Base-by-base conservation (phyloP, 2,113 vertebrate genomes). In the Haplochromis vanheusdeni region DNA sequence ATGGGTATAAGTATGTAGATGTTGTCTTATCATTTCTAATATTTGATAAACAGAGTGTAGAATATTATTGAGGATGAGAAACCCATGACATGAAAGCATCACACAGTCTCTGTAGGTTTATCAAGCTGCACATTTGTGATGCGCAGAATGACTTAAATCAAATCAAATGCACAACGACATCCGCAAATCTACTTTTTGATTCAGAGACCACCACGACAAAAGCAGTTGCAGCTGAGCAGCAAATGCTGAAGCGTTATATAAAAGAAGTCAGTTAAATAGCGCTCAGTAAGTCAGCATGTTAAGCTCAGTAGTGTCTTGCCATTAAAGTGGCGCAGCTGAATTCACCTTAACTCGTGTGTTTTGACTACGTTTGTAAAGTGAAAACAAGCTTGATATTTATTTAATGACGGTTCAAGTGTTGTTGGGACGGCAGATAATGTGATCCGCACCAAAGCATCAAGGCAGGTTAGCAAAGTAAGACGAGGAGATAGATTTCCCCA, bases 361-460 rank as follows among this genome's bases (percentile, higher is more conserved):
- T 73, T 89, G 40, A 70, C 52, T 33, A n/a, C 56, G 33, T 56
- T 26, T 51, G 42, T 83, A 47, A 84, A 86, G 82, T 77, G 77
- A 91, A 94, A 89, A 88, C 91, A 92, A 87, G 55, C 89, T 81
- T 62, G 47, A 91, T 94, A 80, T 92, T 91, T 93, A 90, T 94
- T 95, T 91, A 84, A 92, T 91, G 94, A 70, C 2, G 80, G 80
- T 82, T 90, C 83, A 91, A 84, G 65, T 89, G 82, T 70, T 82
- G 56, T 89, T 37, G 26, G 47, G 83, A 86, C 73, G 52, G 88
- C 75, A 28, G 82, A 91, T 84, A 82, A 89, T 86, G 87, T 68
- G 91, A 95, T 79, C 90, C 80, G 83, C 75, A 82, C 33, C 62
- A 70, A 86, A 79, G 89, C 80, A 82, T 89, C 79, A 56, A 83